phyloP scores from a whole-genome alignment of 2,797 vertebrate genomes.

The Epinephelus awoara region DNA sequence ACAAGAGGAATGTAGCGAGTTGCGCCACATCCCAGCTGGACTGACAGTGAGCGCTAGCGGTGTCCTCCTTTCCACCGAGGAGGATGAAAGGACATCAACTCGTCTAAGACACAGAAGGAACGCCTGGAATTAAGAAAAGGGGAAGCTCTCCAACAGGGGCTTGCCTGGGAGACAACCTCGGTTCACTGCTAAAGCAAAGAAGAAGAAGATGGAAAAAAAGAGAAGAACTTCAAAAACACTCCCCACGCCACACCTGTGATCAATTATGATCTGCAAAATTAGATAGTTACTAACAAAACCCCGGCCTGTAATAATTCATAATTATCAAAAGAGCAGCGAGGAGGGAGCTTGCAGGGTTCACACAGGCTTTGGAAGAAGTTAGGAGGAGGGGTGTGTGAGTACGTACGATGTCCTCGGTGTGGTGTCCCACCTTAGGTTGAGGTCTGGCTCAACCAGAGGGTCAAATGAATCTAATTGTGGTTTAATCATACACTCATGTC shows the following conservation, averaged over 20 bases:
- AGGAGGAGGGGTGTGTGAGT: slow-evolving; percentile 36
- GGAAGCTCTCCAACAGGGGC: slow-evolving; percentile 81
- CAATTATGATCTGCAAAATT: slow-evolving; percentile 84
- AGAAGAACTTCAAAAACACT: slow-evolving; percentile 76
- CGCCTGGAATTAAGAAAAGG: slow-evolving; percentile 82
- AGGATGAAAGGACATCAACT: slow-evolving; percentile 84
- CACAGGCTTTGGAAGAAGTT: slow-evolving; percentile 46
- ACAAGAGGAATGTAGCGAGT: slow-evolving; percentile 83
- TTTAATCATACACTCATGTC: slow-evolving; percentile 64
- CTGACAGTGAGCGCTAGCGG: slow-evolving; percentile 78
- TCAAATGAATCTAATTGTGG: slow-evolving; percentile 66
- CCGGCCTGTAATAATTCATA: slow-evolving; percentile 82
- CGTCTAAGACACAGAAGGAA: slow-evolving; percentile 78
- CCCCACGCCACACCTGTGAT: slow-evolving; percentile 80
- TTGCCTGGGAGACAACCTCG: slow-evolving; percentile 79
- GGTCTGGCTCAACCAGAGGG: slow-evolving; percentile 48
- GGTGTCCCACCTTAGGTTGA: slow-evolving; percentile 58
- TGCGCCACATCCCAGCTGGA: slow-evolving; percentile 85
- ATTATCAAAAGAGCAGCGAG: slow-evolving; percentile 78
- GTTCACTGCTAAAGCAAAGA: slow-evolving; percentile 77
- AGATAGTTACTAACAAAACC: slow-evolving; percentile 80
- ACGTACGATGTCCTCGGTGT: slow-evolving; percentile 47
- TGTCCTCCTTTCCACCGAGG: slow-evolving; percentile 81
- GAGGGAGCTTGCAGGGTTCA: slow-evolving; percentile 71
- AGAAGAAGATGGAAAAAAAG: slow-evolving; percentile 48